Percentiles rank a stretch among this genome's conserved stretches.
Evolutionary conservation across 2,888 invertebrate genomes (phyloP).

Genomic region (Drosophila picticornis): DNA sequence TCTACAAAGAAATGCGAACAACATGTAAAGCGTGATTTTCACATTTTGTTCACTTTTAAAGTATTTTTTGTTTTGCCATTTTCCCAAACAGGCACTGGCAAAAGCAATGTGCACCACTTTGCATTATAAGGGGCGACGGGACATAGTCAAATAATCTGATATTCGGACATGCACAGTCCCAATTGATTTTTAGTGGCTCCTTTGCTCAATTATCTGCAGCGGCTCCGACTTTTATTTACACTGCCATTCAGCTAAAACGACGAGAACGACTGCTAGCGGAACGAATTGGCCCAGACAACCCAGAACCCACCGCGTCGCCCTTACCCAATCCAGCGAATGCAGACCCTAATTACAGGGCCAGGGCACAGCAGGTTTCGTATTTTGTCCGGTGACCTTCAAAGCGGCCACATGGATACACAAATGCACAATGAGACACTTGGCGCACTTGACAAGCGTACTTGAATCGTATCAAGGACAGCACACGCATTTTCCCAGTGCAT

Average conservation of each 20-base stretch:
- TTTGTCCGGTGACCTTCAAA: slow-evolving; percentile 57
- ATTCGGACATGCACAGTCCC: slow-evolving; percentile 65
- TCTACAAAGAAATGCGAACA: slow-evolving; percentile 19
- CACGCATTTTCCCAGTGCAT: slow-evolving; percentile 32
- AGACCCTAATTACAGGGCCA: slow-evolving; percentile 68
- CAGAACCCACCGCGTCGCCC: slow-evolving; percentile 7
- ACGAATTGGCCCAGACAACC: slow-evolving; percentile 20
- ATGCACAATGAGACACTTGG: slow-evolving; percentile 80
- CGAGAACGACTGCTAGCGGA: slow-evolving; percentile 11
- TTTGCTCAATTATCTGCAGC: slow-evolving; percentile 67
- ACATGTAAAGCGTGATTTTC: slow-evolving; percentile 32
- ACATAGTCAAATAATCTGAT: slow-evolving; percentile 12
- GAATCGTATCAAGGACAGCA: slow-evolving; percentile 77
- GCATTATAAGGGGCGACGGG: background rate
- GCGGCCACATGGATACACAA: slow-evolving; percentile 58
- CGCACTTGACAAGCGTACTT: slow-evolving; percentile 75
- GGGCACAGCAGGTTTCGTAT: slow-evolving; percentile 25
- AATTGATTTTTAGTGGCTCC: slow-evolving; percentile 73
- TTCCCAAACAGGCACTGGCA: slow-evolving; percentile 12
- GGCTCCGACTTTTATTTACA: slow-evolving; percentile 49
- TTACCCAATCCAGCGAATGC: background rate
- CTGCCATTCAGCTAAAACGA: slow-evolving; percentile 35
- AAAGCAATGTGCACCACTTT: slow-evolving; percentile 17
- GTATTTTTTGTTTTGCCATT: slow-evolving; percentile 44
- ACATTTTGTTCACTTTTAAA: slow-evolving; percentile 53